A percentile compares a stretch with the other conserved stretches of the same genome.
Evolutionary conservation across 2,113 vertebrate genomes (phyloP).

Genomic region (Nothocercus julius): DNA sequence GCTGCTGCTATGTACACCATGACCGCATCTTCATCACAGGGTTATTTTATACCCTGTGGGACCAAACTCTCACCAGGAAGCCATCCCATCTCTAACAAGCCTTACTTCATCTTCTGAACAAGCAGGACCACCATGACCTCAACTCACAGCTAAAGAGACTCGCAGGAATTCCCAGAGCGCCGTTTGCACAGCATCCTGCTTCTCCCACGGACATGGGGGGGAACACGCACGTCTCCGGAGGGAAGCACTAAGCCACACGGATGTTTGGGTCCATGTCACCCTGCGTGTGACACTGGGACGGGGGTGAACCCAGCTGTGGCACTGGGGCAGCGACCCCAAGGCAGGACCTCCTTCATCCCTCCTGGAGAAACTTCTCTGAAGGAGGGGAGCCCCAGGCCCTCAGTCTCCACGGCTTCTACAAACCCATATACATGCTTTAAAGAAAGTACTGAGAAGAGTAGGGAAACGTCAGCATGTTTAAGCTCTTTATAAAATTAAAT

Average conservation of each 20-base stretch:
- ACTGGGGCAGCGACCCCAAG: neutral
- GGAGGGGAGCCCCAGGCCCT: neutral
- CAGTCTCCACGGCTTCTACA: neutral
- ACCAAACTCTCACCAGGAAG: neutral
- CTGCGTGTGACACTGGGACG: neutral
- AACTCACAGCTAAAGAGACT: neutral
- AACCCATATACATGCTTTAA: neutral
- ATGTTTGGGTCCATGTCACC: neutral
- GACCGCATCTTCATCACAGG: neutral
- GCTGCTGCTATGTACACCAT: neutral
- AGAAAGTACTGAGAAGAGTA: neutral
- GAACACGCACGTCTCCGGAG: neutral
- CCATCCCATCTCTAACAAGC: neutral
- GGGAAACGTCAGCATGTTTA: constrained; percentile 12
- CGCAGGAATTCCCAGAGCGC: neutral
- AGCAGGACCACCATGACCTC: neutral
- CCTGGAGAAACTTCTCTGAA: neutral
- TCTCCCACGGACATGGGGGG: neutral
- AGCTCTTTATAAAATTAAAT: constrained; percentile 47
- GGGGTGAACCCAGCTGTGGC: neutral
- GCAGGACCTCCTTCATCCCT: neutral
- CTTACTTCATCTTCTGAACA: neutral
- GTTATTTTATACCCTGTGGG: neutral
- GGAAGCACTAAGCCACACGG: neutral
- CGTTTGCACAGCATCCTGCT: neutral